Evolutionary conservation across 2,113 vertebrate species (phyloP), one percentile per base, ranked within the genome.

Genomic region (Hydropotes inermis): DNA sequence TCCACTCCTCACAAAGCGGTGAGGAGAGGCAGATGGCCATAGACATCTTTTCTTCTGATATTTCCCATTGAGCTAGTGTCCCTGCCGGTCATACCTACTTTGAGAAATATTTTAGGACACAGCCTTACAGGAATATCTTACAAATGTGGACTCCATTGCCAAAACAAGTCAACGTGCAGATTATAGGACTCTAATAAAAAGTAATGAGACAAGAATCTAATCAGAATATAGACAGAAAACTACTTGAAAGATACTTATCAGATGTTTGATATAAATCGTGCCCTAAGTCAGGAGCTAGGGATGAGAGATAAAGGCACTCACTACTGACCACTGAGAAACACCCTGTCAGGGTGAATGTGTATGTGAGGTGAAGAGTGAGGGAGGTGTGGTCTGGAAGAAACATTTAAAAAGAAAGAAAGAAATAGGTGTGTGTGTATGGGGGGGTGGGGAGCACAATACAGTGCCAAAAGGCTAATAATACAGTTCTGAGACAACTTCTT

Each of bases 41-140:
- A 27, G 43, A 84, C 9, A 88, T 39, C 28, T 84, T 88, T 81
- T 50, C 47, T 90, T 58, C 74, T n/a, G 17, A 30, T 21, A 16
- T 78, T 67, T 82, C 47, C 81, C 64, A 54, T 52, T 78, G 6
- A 27, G 58, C 47, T 64, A 45, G 74, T n/a, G 5, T 94, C 82
- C 82, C 85, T 85, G 14, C 19, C 21, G 7, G 76, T 61, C 57
- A n/a, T 15, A 74, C 3, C 0, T n/a, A 70, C 23, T 86, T 87
- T 86, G 70, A 55, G 36, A 89, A 87, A 50, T 87, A 50, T 90
- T 92, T 92, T 55, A 94, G 84, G 64, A 89, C 43, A 90, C 52
- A 67, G 83, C 45, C 74, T 98, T 97, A 95, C 15, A 91, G 47
- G 88, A 97, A 91, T 90, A 84, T 30, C 95, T 97, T 78, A 91